Conservation (phyloP, 2,113 vertebrate genomes). For the Rhinolophus ferrumequinum region DNA sequence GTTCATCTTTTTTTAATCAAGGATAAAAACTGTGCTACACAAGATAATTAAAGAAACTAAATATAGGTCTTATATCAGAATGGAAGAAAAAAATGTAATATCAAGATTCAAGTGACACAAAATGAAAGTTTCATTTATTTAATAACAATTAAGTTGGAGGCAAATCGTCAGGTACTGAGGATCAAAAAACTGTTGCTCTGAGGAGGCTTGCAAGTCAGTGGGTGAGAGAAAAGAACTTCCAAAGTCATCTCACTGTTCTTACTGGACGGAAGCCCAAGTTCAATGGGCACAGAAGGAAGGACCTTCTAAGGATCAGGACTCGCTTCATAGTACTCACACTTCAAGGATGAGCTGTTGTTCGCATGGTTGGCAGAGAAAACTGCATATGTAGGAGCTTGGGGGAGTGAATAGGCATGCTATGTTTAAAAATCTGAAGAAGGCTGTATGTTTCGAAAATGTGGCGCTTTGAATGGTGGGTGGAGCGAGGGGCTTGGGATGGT, state of each 20-base stretch:
- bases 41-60: slow-evolving; percentile 29
- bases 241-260: neutral
- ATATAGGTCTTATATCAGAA: neutral
- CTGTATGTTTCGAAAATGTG: neutral
- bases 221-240: neutral
- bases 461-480: neutral
- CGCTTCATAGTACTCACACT: neutral
- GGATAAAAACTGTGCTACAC: slow-evolving; percentile 25
- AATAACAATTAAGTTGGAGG: slow-evolving; percentile 40
- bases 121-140: slow-evolving; percentile 43
- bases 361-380: neutral
- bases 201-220: neutral
- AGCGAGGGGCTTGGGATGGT: neutral
- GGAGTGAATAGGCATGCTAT: rapidly evolving
- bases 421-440: neutral
- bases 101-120: slow-evolving; percentile 4
- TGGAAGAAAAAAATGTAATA: neutral
- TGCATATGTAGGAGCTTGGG: neutral
- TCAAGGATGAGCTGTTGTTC: neutral
- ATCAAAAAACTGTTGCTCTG: neutral
- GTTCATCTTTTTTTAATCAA: slow-evolving; percentile 49
- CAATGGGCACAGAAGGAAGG: neutral
- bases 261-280: neutral
- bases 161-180: neutral
- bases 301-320: no score